Evolutionary conservation across 1,140 invertebrate species (phyloP), one percentile per base, ranked within the genome.

Genomic region (Micrasema longulum): DNA sequence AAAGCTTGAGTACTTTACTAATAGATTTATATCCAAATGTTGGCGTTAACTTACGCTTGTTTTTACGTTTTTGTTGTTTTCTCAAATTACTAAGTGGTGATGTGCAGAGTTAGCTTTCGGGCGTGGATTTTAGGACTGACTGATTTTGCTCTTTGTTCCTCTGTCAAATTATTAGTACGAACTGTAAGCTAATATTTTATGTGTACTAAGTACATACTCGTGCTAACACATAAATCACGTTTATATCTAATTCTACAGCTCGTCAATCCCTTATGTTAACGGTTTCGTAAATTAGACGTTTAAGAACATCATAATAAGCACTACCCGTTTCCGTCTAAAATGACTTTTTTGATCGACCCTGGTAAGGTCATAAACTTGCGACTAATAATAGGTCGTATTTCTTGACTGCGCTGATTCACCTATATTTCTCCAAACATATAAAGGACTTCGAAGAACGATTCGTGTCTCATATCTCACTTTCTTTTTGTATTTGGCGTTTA

Each of bases 401-500:
- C 52, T 55, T 16, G n/a, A 14, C 53, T 35, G 31, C 26, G 9
- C 16, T 38, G 53, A 57, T 20, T 57, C 53, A 57, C 53, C n/a
- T 31, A 5, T 31, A 12, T 11, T 0, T 20, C 2, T 52, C 16
- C 23, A 52, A 14, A 12, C 23, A n/a, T n/a, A n/a, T n/a, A n/a
- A n/a, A n/a, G 14, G 53, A 36, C 20, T 57, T 57, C 53, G 16
- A 16, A 52, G 31, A 52, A 53, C 9, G 23, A 3, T 23, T 43
- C 36, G 45, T 45, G 50, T 62, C 16, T 31, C 63, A 41, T 43
- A 9, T 63, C 35, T 62, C 47, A 57, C 52, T 35, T 47, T 26
- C 23, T 18, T 48, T 63, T 73, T 64, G 41, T 73, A 64, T 73
- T 73, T 69, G 65, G 71, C 22, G 66, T 69, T 73, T 73, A 73